Base-by-base conservation (phyloP, 2,888 invertebrate species). In the Psylliodes chrysocephalus region DNA sequence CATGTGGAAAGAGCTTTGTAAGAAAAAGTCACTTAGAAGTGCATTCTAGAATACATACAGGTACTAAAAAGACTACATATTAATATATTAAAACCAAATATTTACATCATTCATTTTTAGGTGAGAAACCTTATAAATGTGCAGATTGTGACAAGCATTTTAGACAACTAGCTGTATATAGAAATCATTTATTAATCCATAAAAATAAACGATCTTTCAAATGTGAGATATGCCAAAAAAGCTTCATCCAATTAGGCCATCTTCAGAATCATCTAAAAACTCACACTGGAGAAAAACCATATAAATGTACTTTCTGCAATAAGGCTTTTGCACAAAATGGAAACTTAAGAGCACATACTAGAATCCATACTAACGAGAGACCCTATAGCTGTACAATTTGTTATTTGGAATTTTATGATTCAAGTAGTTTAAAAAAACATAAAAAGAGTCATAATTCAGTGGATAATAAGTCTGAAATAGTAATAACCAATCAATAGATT, bases 401-500 rank as follows among this genome's bases (percentile, higher is more conserved):
- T 57, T 60, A n/a, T 19, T 65, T 63, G 38, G 67, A 66, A 14
- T 74, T 70, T 59, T 69, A 67, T 47, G 72, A 74, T 55, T 70
- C 70, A 12, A 69, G 66, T 19, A 68, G 71, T 64, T 70, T 74
- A 35, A 74, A 70, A 35, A 74, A 73, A 59, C 74, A 74, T 60
- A 64, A 56, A 51, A 73, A 70, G 56, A 59, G 35, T 35, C 74
- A 73, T 47, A 60, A 54, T 18, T 15, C 30, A 8, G 15, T 19
- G 1, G 47, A 14, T 8, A 18, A 17, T 28, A 19, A 46, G 14
- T 33, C 33, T 51, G 17, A 51, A 33, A 22, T 8, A 47, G 5
- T 18, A 22, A 2, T 40, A 40, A 14, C 17, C 17, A 25, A 14
- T n/a, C 17, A 25, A 47, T 47, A 19, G 19, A n/a, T n/a, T n/a